Evolutionary conservation across 2,888 invertebrate genomes (phyloP).

Genomic region (Cybosia mesomella): DNA sequence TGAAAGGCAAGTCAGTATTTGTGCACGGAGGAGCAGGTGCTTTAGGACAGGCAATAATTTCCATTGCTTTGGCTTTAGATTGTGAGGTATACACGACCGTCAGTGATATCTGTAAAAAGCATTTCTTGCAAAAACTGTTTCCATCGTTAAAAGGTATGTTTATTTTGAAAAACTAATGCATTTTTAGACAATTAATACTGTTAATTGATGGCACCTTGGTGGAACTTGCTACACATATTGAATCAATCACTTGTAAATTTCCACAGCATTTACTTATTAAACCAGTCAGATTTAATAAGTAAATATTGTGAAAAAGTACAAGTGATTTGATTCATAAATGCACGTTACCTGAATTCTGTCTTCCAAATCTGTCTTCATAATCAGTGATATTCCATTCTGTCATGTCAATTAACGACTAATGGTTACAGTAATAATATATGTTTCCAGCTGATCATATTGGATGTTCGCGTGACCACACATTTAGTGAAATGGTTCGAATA

Average conservation of each 20-base stretch:
- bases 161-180: not conserved
- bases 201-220: too few species aligned
- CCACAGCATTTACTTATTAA: too few species aligned
- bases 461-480: constrained; percentile 65
- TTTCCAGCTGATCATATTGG: constrained; percentile 69
- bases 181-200: not conserved
- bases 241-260: too few species aligned
- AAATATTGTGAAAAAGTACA: too few species aligned
- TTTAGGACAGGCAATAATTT: constrained; percentile 71
- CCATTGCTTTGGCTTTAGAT: constrained; percentile 62
- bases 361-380: too few species aligned
- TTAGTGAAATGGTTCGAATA: constrained; percentile 62
- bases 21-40: constrained; percentile 64
- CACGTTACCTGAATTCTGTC: too few species aligned
- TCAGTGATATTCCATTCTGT: not conserved
- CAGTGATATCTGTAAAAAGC: constrained; percentile 66
- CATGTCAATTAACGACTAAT: not conserved
- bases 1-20: constrained; percentile 42
- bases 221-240: too few species aligned
- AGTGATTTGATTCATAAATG: too few species aligned
- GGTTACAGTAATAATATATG: constrained; percentile 20
- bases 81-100: constrained; percentile 74
- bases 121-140: constrained; percentile 66
- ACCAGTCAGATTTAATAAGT: too few species aligned
- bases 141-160: constrained; percentile 64